Conservation (phyloP, 2,888 invertebrate species). For the Amphipoea oculea region DNA sequence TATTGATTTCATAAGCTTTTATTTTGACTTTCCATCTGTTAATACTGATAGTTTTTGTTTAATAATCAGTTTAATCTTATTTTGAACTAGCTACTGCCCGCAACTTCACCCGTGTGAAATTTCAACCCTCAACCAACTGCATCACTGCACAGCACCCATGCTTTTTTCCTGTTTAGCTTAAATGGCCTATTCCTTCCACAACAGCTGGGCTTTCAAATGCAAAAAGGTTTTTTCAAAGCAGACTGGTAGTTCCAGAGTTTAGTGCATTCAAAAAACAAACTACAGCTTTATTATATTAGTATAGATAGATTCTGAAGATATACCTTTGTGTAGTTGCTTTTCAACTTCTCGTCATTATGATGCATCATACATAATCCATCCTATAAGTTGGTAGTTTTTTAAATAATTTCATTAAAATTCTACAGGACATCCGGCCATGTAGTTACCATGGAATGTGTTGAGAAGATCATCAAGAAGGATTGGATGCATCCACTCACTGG, state of each 20-base stretch:
- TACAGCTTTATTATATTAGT: no score
- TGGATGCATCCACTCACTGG: conserved; percentile 98
- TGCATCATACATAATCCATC: not conserved
- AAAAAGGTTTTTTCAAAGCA: no score
- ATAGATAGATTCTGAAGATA: not conserved
- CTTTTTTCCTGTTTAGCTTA: not conserved
- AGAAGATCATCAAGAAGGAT: conserved; percentile 98
- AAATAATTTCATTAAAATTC: conserved; percentile 24
- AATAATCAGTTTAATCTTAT: not conserved
- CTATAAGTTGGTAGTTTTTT: no score
- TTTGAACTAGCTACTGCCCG: not conserved
- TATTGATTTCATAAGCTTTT: not conserved
- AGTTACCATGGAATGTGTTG: conserved; percentile 98
- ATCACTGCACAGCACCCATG: no score
- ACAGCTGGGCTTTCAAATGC: no score
- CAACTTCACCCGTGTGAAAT: no score
- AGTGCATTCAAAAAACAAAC: no score
- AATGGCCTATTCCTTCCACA: no score
- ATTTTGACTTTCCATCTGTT: not conserved
- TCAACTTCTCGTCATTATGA: not conserved
- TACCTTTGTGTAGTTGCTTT: not conserved
- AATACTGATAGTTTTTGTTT: not conserved
- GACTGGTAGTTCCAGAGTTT: no score
- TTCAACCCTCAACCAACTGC: no score
- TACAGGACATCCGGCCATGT: conserved; percentile 95